phyloP scores from a whole-genome alignment of 2,797 vertebrate species.

The Sebastes kiyomatsui region DNA sequence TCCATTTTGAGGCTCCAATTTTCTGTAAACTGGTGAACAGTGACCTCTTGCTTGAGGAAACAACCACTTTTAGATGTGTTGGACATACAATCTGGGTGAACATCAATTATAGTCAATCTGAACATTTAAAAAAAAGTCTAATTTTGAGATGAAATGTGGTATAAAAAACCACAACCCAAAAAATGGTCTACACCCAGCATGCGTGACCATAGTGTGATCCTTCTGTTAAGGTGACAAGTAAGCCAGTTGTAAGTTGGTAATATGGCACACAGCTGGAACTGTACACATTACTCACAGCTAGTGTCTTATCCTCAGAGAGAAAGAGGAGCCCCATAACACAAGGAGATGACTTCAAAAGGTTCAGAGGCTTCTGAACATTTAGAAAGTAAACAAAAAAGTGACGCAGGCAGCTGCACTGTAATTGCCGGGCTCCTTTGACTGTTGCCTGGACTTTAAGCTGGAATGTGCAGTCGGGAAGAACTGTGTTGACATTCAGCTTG shows the following conservation, averaged over 20 bases:
- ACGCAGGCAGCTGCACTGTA: conserved; percentile 55
- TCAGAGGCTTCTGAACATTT: conserved; percentile 39
- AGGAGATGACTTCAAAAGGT: conserved; percentile 53
- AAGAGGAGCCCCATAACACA: conserved; percentile 8
- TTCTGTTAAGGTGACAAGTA: neutral
- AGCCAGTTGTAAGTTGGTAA: neutral
- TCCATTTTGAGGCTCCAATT: neutral
- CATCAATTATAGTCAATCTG: neutral
- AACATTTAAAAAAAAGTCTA: neutral
- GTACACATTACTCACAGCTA: conserved; percentile 12
- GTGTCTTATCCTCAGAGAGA: conserved; percentile 6
- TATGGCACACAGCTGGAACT: conserved; percentile 33
- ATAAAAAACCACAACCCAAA: neutral
- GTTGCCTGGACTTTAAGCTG: conserved; percentile 65
- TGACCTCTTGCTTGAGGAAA: neutral
- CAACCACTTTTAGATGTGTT: neutral
- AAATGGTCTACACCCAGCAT: neutral
- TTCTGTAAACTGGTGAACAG: neutral
- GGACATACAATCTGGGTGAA: neutral
- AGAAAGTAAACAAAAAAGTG: conserved; percentile 61
- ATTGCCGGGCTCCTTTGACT: conserved; percentile 67
- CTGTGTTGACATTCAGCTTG: conserved; percentile 52
- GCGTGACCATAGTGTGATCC: neutral
- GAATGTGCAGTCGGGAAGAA: conserved; percentile 62
- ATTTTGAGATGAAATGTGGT: neutral